Evolutionary conservation across 2,797 vertebrate species (phyloP).

Genomic region (Atherinosoma microstoma): DNA sequence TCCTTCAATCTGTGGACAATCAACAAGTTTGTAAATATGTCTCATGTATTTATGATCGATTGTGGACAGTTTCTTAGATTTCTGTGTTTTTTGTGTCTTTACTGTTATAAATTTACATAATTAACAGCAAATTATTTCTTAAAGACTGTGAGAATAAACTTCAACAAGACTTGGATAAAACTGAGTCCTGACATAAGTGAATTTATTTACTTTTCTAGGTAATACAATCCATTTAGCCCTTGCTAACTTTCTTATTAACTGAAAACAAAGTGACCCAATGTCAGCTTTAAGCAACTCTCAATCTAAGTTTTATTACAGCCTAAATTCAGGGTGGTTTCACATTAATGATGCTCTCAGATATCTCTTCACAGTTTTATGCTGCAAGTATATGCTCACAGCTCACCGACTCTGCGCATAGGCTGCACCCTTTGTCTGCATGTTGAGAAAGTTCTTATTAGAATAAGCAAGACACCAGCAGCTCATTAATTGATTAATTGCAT

Average conservation of each 20-base stretch:
- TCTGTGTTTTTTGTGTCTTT: conserved; percentile 1
- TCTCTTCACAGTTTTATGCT: neutral
- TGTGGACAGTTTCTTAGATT: conserved; percentile 20
- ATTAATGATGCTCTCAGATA: neutral
- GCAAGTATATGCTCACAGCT: neutral
- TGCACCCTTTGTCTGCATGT: neutral
- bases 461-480: neutral
- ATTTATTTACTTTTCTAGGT: neutral
- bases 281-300: too few species aligned
- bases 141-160: conserved; percentile 8
- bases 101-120: conserved; percentile 3
- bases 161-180: conserved; percentile 1
- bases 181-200: neutral
- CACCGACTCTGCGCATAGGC: neutral
- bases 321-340: neutral
- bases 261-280: too few species aligned
- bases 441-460: conserved; percentile 4
- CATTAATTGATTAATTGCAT: conserved; percentile 1
- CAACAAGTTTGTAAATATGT: conserved; percentile 35
- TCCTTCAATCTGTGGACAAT: conserved; percentile 19
- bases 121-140: conserved; percentile 13
- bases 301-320: neutral
- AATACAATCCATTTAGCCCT: neutral
- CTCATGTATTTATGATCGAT: conserved; percentile 19
- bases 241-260: too few species aligned